phyloP scores from a whole-genome alignment of 1,140 invertebrate species.

The Paraescarpia echinospica region DNA sequence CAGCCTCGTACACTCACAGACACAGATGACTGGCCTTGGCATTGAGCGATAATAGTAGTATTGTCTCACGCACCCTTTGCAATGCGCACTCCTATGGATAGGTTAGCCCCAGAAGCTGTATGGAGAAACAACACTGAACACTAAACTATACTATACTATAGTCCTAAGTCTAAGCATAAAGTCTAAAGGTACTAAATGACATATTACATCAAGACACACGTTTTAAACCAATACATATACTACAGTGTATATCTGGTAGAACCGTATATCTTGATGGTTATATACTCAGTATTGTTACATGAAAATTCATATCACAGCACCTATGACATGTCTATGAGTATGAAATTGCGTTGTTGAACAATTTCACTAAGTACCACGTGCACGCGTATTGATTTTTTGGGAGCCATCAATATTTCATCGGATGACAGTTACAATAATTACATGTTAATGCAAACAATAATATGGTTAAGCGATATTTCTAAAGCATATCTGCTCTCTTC shows the following conservation, averaged over 20 bases:
- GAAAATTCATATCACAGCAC: no score
- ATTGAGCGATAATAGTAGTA: not conserved
- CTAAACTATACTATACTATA: no score
- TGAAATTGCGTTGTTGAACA: not conserved
- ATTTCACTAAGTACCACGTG: not conserved
- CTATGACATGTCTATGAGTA: not conserved
- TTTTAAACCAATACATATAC: not conserved
- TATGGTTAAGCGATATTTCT: not conserved
- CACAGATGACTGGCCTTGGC: not conserved
- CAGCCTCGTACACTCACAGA: no score
- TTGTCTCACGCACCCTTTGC: no score
- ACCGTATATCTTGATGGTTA: no score
- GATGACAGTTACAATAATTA: not conserved
- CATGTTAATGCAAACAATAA: not conserved
- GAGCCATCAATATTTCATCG: not conserved
- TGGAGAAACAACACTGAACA: no score
- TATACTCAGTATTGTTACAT: no score
- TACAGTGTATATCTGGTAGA: constrained; percentile 7
- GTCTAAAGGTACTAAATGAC: not conserved
- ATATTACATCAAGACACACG: not conserved
- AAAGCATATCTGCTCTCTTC: not conserved
- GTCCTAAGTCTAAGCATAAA: no score
- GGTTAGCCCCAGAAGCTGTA: no score
- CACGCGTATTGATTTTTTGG: not conserved
- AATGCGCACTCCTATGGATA: no score